phyloP scores from a whole-genome alignment of 2,113 vertebrate species.

The Corapipo altera region DNA sequence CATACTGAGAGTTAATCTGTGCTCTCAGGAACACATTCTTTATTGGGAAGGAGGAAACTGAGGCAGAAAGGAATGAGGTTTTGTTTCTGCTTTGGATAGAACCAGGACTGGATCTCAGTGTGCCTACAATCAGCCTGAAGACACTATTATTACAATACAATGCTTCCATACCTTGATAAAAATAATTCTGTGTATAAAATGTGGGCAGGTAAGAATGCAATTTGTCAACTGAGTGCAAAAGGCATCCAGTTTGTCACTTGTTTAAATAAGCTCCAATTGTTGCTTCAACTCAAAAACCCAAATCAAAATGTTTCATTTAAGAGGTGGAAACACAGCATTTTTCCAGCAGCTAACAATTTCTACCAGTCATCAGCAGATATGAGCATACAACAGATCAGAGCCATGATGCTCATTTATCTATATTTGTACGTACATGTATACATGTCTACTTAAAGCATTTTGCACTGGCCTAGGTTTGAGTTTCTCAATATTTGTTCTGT shows the following conservation, averaged over 20 bases:
- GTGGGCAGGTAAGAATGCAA: not conserved
- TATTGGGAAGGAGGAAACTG: not conserved
- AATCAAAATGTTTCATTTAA: not conserved
- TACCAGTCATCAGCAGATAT: not conserved
- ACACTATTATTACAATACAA: not conserved
- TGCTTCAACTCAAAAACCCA: not conserved
- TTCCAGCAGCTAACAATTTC: not conserved
- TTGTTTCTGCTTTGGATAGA: not conserved
- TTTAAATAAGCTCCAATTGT: not conserved
- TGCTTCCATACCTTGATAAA: not conserved
- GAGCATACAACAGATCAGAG: not conserved
- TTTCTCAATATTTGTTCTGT: not conserved
- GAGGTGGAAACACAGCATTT: not conserved
- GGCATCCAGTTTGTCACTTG: not conserved
- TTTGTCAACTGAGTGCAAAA: not conserved
- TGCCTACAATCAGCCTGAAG: not conserved
- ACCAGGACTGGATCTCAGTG: accelerated
- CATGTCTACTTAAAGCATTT: not conserved
- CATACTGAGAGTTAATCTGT: not conserved
- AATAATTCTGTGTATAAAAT: not conserved
- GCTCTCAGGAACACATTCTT: not conserved
- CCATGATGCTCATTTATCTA: not conserved
- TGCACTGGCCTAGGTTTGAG: not conserved
- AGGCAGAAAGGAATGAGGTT: not conserved
- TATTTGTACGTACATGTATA: not conserved